Base-by-base conservation (phyloP, 2,888 invertebrate genomes). In the Cetonia aurata region DNA sequence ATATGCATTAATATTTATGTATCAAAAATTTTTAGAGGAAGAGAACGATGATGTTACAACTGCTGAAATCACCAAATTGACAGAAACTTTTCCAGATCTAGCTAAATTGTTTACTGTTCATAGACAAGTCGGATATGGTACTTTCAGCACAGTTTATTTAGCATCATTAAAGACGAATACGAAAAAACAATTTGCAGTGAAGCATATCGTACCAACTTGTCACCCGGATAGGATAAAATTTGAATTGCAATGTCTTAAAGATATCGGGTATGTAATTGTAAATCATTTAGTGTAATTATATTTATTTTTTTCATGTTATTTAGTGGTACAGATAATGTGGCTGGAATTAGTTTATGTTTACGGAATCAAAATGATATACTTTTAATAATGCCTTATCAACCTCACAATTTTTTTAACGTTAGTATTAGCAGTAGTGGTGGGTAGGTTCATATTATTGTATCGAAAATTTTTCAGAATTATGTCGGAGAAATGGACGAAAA, bases 351-450 rank as follows among this genome's bases (percentile, higher is more conserved):
- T 75, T 85, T 93, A 74, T 95, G 94, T 80, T 85, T 96, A 57
- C 88, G 95, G 66, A 88, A 91, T 78, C 87, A 89, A 73, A 94
- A 95, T 78, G 92, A 93, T 70, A 91, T 95, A 72, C 93, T 93
- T 65, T 93, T 96, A 83, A 89, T 96, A 59, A 96, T 96, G 96
- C 95, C 96, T 2, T 95, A 93, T 81, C 90, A 96, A 86, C 90
- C 90, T 73, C 96, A 96, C 82, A 90, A 90, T 78, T 91, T 89
- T 78, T 95, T 94, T 84, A 88, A 88, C 76, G 93, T 93, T 85
- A 88, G 89, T 87, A 25, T 19, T 12, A 3, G 6, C n/a, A 15
- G 3, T 57, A 9, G 1, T 41, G 15, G 37, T n/a, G n/a, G n/a
- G n/a, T n/a, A 37, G 33, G 12, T 33, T 13, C n/a, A n/a, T 31